A percentile compares a stretch with the other conserved stretches of the same genome.
Conservation (phyloP, 2,888 invertebrate species). For the Diaperis boleti region DNA sequence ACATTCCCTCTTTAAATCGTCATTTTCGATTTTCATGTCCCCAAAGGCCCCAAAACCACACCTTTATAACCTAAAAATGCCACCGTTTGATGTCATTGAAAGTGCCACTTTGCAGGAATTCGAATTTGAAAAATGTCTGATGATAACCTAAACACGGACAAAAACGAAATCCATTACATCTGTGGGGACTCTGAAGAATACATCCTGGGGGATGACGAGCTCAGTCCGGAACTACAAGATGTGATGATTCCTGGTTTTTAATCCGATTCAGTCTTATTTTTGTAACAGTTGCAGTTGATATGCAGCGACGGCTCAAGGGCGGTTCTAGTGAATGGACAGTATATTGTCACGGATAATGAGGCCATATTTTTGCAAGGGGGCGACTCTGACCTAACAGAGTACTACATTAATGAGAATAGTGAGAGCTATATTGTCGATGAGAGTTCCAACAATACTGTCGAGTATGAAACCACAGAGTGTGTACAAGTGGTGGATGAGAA, state of each 20-base stretch:
- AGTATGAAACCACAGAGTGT: conserved; percentile 39
- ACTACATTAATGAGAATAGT: conserved; percentile 49
- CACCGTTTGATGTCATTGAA: not conserved
- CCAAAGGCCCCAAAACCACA: not conserved
- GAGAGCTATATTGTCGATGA: conserved; percentile 16
- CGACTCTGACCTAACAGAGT: conserved; percentile 48
- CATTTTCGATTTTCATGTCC: not conserved
- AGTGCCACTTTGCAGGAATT: not conserved
- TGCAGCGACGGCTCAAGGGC: conserved; percentile 51
- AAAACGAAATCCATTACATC: conserved; percentile 44
- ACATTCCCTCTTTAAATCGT: conserved; percentile 29
- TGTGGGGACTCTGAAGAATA: conserved; percentile 44
- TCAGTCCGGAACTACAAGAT: conserved; percentile 43
- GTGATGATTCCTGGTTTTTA: conserved; percentile 42
- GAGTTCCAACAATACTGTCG: not conserved
- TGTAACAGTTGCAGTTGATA: conserved; percentile 45
- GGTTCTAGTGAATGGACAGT: conserved; percentile 52
- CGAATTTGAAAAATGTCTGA: conserved; percentile 41
- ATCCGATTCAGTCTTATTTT: not conserved
- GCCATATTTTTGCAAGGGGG: conserved; percentile 48
- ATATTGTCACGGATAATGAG: conserved; percentile 42
- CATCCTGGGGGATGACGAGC: conserved; percentile 39
- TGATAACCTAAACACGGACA: conserved; percentile 25
- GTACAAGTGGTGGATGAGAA: conserved; percentile 49
- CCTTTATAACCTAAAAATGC: conserved; percentile 4